Evolutionary conservation across 2,113 vertebrate genomes (phyloP), one percentile per base, ranked within the genome.

Genomic region (Uropsilus gracilis): DNA sequence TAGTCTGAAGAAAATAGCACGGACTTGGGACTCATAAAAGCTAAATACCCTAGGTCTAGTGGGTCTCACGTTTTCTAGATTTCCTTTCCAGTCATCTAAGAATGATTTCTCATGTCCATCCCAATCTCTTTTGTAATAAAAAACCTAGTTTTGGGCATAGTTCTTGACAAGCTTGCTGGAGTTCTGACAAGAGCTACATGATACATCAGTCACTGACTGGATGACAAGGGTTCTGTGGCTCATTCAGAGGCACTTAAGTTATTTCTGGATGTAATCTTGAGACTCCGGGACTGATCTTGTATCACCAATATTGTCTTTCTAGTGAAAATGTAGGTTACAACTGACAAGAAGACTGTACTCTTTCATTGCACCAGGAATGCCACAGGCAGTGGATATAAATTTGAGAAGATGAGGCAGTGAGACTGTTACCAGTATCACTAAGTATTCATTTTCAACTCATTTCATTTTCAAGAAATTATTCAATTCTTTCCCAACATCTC

Each of bases 11-110:
- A 94, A 96, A 96, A 85, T 81, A 96, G 37, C 26, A 69, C 80
- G 94, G 92, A 85, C 66, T 63, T 72, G 95, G 95, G 94, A 90
- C 53, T 72, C 87, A 91, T 87, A 93, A 95, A 90, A 77, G 48
- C 72, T 20, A 95, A 94, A 84, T 64, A 72, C 16, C 16, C 37
- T 16, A n/a, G 42, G 84, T 42, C 94, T 85, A 80, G n/a, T 91
- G 76, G 61, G 80, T 32, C 59, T 88, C 64, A 46, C 86, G 86
- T 71, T 95, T 95, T 86, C 87, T 92, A 88, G 55, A 92, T 55
- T 84, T 69, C 66, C 4, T 55, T 95, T 92, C 84, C 46, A 68
- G 39, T 85, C 44, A 8, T 30, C 59, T 46, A 81, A 93, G 28
- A 93, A 32, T 85, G 89, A 93, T 96, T 86, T 28, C 39, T 92